Percentiles rank a stretch among this genome's conserved stretches.
These are phyloP conservation scores for Nomada fucata DNA, from an alignment of 2,888 invertebrate species.

Conservation along the genomic window DNA sequence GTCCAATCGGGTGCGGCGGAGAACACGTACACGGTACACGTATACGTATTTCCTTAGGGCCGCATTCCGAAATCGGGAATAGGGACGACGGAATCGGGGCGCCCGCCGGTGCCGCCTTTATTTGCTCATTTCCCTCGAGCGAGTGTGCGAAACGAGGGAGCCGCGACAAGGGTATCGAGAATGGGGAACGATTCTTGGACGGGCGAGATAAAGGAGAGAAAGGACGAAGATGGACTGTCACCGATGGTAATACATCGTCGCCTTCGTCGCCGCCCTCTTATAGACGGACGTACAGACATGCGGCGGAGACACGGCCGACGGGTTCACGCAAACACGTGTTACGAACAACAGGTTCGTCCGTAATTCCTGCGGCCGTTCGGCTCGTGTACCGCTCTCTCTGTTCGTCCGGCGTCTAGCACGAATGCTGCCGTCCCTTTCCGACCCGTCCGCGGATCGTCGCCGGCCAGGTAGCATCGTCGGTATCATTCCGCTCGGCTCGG, in stretches of 20 bases:
- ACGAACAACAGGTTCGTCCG: conserved; percentile 80
- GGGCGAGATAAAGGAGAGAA: conserved; percentile 59
- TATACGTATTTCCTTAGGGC: conserved; percentile 41
- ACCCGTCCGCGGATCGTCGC: conserved; percentile 40
- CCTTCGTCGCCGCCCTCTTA: conserved; percentile 75
- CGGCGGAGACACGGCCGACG: conserved; percentile 73
- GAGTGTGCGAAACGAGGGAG: conserved; percentile 48
- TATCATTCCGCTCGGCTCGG: conserved; percentile 64
- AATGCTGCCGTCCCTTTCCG: conserved; percentile 51
- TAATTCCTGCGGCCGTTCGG: conserved; percentile 54
- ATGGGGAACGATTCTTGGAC: conserved; percentile 3
- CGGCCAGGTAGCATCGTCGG: conserved; percentile 70
- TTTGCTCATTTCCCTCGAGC: conserved; percentile 80
- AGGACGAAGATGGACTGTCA: conserved; percentile 82
- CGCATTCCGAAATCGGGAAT: conserved; percentile 80
- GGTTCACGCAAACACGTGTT: conserved; percentile 83
- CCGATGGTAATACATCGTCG: conserved; percentile 82
- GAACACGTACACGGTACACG: background rate
- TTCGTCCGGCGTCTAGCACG: conserved; percentile 35
- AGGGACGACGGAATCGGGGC: conserved; percentile 68
- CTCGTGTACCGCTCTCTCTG: conserved; percentile 36
- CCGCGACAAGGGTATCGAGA: conserved; percentile 26
- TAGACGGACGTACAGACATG: conserved; percentile 68
- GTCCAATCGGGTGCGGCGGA: background rate
- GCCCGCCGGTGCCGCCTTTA: conserved; percentile 77